Evolutionary conservation across 2,888 invertebrate genomes (phyloP).

Genomic region (Blastobasis adustella): DNA sequence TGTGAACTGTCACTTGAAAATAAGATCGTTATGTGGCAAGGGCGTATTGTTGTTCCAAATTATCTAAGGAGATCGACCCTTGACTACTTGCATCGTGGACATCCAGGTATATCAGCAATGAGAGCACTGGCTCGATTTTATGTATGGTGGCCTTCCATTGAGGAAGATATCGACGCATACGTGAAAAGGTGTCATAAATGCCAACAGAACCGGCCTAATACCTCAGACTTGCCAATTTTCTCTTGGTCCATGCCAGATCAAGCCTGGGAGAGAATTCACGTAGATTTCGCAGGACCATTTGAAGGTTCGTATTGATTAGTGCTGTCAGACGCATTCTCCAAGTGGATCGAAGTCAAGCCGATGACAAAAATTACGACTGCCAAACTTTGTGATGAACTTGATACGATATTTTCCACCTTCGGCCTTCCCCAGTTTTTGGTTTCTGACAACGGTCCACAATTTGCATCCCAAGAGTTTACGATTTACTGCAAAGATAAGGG

Average conservation of each 20-base stretch:
- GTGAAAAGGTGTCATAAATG: not conserved
- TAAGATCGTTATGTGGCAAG: not conserved
- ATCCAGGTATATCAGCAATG: not conserved
- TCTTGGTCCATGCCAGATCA: conserved; percentile 3
- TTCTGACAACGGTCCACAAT: conserved; percentile 1
- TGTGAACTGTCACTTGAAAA: not conserved
- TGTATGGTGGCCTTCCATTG: conserved; percentile 6
- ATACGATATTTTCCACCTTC: not conserved
- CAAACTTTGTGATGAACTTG: not conserved
- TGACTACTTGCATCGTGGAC: not conserved
- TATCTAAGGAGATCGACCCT: not conserved
- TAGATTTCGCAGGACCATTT: conserved; percentile 3
- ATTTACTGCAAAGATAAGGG: not conserved
- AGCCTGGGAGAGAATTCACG: not conserved
- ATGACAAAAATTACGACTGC: not conserved
- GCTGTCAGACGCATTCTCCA: not conserved
- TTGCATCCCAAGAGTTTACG: not conserved
- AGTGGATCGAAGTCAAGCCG: not conserved
- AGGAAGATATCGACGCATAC: not conserved
- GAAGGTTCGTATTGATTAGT: conserved; percentile 1
- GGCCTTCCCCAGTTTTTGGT: not conserved
- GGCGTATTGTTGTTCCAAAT: not conserved
- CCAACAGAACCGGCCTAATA: not conserved
- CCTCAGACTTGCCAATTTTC: not conserved
- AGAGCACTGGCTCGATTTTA: not conserved